phyloP scores from a whole-genome alignment of 1,140 invertebrate species.

The Drosophila guanche region DNA sequence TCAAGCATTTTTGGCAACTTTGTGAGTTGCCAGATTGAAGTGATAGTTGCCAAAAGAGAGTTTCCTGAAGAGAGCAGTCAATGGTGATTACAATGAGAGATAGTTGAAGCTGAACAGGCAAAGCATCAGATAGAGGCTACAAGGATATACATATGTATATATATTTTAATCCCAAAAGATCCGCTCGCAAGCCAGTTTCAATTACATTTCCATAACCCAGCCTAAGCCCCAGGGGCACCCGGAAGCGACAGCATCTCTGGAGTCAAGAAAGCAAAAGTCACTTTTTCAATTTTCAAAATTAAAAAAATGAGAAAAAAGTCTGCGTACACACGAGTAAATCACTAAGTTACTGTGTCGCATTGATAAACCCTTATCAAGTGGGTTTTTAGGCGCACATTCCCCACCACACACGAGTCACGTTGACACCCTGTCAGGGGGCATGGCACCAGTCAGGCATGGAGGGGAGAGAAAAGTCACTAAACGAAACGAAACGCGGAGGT shows the following conservation, averaged over 20 bases:
- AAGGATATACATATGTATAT: neutral
- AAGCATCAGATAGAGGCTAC: neutral
- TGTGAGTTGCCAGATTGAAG: conserved; percentile 52
- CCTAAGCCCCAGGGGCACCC: neutral
- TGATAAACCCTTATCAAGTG: conserved; percentile 81
- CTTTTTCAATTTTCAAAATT: conserved; percentile 82
- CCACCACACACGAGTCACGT: conserved; percentile 39
- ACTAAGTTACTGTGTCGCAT: conserved; percentile 82
- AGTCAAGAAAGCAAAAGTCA: conserved; percentile 79
- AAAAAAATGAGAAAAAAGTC: conserved; percentile 65
- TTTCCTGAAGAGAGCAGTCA: conserved; percentile 19
- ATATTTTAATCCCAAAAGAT: neutral
- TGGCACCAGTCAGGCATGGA: neutral
- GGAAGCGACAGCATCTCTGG: conserved; percentile 15
- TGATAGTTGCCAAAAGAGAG: conserved; percentile 18
- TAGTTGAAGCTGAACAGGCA: conserved; percentile 17
- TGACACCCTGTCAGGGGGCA: conserved; percentile 75
- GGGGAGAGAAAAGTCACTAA: conserved; percentile 63
- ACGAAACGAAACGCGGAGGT: conserved; percentile 67
- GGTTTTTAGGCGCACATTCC: conserved; percentile 38
- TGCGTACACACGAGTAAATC: conserved; percentile 79
- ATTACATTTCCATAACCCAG: conserved; percentile 25
- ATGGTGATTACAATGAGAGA: conserved; percentile 48
- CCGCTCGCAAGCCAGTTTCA: conserved; percentile 18
- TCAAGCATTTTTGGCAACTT: conserved; percentile 53